These are phyloP conservation scores for Cossypha niveicapilla DNA, from an alignment of 2,797 vertebrate species.

Conservation along the genomic window DNA sequence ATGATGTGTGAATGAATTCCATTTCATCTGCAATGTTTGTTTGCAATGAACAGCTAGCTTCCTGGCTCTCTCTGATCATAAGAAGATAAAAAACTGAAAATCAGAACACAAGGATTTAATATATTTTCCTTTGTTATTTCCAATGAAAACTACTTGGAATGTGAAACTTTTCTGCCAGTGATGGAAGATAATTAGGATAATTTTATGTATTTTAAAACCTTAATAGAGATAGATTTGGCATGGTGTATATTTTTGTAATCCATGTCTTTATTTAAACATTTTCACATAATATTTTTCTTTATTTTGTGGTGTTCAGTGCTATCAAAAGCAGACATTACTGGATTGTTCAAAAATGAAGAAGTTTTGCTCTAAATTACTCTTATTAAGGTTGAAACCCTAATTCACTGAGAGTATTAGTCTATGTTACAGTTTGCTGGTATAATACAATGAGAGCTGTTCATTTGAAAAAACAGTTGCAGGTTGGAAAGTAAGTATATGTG, in stretches of 20 bases:
- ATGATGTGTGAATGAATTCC: not conserved
- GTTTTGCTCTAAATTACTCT: not conserved
- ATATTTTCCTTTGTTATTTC: not conserved
- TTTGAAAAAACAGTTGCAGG: constrained; percentile 71
- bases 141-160: not conserved
- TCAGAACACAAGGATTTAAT: not conserved
- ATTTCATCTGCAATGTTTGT: constrained; percentile 70
- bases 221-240: not conserved
- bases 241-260: not conserved
- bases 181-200: not conserved
- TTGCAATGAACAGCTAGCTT: constrained; percentile 73
- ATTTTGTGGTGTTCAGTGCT: not conserved
- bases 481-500: constrained; percentile 53
- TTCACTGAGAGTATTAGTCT: not conserved
- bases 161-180: not conserved
- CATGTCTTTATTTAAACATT: not conserved
- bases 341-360: not conserved
- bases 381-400: not conserved
- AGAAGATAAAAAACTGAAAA: not conserved
- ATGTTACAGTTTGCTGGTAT: not conserved
- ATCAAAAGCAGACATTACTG: not conserved
- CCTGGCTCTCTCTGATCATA: not conserved
- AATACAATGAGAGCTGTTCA: constrained; percentile 69
- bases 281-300: not conserved
- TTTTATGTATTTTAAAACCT: not conserved